Conservation (phyloP, 2,888 invertebrate genomes). For the Acronicta psi region DNA sequence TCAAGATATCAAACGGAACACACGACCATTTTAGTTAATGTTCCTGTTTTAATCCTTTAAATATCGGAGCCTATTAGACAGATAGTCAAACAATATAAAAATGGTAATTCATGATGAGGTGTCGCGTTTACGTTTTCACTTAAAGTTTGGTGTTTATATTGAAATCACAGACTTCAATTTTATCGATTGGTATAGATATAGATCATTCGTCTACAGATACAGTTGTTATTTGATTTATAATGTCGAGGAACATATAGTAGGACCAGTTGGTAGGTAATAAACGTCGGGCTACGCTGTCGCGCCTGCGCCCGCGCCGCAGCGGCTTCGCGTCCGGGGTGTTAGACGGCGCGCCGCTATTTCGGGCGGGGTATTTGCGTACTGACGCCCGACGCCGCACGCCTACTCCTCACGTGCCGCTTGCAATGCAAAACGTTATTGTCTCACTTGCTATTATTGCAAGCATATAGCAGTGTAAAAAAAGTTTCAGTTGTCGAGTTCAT, state of each 20-base stretch:
- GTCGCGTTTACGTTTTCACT: too few species aligned
- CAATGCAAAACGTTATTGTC: constrained; percentile 66
- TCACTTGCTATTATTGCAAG: constrained; percentile 54
- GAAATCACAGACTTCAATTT: too few species aligned
- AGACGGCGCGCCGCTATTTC: constrained; percentile 84
- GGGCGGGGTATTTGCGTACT: constrained; percentile 80
- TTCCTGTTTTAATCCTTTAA: too few species aligned
- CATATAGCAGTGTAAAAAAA: constrained; percentile 31
- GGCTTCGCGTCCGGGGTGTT: constrained; percentile 74
- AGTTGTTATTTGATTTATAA: constrained; percentile 54
- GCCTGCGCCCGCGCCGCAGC: constrained; percentile 54
- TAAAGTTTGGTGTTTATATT: too few species aligned
- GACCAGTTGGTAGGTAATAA: constrained; percentile 58
- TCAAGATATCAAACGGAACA: too few species aligned
- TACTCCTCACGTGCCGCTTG: constrained; percentile 73
- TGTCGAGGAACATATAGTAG: constrained; percentile 56
- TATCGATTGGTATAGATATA: too few species aligned
- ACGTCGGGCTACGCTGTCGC: constrained; percentile 54
- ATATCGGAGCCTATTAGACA: too few species aligned
- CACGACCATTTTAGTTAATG: too few species aligned
- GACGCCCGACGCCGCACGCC: constrained; percentile 67
- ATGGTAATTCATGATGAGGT: too few species aligned
- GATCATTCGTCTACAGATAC: constrained; percentile 38
- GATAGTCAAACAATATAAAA: too few species aligned
- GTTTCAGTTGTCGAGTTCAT: constrained; percentile 2